Evolutionary conservation across 2,797 vertebrate species (phyloP).

Genomic region (Aratinga solstitialis): DNA sequence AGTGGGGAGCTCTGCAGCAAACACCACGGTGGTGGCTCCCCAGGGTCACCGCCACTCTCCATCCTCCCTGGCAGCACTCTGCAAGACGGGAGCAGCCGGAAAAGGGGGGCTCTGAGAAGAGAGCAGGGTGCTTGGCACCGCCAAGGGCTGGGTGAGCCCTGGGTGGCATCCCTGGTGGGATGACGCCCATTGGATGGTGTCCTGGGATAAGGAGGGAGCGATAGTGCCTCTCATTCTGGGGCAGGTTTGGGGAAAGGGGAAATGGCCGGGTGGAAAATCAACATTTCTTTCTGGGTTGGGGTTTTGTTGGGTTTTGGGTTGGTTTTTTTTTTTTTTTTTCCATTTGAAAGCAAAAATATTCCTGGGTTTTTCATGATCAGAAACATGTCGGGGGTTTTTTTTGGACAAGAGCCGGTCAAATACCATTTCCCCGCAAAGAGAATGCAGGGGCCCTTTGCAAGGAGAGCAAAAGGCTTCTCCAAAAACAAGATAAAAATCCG

Average conservation of each 20-base stretch:
- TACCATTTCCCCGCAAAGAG: slow-evolving; percentile 28
- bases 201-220: background rate
- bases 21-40: background rate
- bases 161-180: background rate
- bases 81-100: background rate
- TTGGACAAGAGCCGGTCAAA: slow-evolving; percentile 59
- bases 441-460: slow-evolving; percentile 67
- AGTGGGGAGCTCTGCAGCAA: background rate
- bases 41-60: background rate
- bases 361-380: slow-evolving; percentile 63
- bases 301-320: too few relatives aligned
- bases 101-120: background rate
- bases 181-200: accelerated
- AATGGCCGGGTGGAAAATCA: slow-evolving; percentile 47
- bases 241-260: background rate
- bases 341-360: slow-evolving; percentile 56
- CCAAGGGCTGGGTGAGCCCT: background rate
- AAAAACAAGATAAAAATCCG: background rate
- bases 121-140: background rate
- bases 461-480: slow-evolving; percentile 1
- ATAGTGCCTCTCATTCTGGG: background rate
- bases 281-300: slow-evolving; percentile 5
- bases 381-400: slow-evolving; percentile 62
- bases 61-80: background rate
- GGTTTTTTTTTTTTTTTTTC: background rate